A percentile compares a stretch with the other conserved stretches of the same genome.
Evolutionary conservation across 2,113 vertebrate species (phyloP).

Genomic region (Sakesphorus luctuosus): DNA sequence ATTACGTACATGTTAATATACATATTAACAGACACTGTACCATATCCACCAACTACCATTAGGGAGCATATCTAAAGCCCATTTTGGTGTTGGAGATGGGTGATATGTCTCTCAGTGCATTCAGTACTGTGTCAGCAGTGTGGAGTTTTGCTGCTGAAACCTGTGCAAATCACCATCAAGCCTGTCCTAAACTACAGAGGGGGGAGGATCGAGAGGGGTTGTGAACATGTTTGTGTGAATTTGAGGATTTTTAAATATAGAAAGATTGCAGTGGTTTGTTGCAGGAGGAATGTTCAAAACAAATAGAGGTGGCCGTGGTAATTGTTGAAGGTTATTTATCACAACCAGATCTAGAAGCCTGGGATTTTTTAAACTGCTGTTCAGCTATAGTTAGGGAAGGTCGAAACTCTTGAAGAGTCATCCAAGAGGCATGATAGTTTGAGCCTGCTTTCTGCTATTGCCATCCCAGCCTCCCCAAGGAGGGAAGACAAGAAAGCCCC

Average conservation of each 20-base stretch:
- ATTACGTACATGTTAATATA: not conserved
- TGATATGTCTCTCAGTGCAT: not conserved
- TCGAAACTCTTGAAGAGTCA: not conserved
- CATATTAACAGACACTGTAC: not conserved
- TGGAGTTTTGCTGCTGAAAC: not conserved
- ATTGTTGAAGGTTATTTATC: not conserved
- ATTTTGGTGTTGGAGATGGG: not conserved
- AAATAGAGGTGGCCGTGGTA: not conserved
- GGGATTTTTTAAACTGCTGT: not conserved
- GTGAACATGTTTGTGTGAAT: not conserved
- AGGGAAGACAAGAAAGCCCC: not conserved
- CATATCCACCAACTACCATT: not conserved
- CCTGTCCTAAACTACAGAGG: not conserved
- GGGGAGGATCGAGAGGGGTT: not conserved
- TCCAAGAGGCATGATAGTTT: rapidly evolving
- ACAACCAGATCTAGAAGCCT: not conserved
- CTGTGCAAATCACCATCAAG: not conserved
- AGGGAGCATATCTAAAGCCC: not conserved
- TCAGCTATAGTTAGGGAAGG: not conserved
- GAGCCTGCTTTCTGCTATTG: not conserved
- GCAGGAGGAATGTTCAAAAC: not conserved
- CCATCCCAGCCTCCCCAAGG: not conserved
- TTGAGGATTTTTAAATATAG: not conserved
- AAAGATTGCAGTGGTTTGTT: not conserved
- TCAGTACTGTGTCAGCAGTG: not conserved